These are phyloP conservation scores for Melanerpes formicivorus DNA, from an alignment of 2,113 vertebrate species.

Conservation along the genomic window DNA sequence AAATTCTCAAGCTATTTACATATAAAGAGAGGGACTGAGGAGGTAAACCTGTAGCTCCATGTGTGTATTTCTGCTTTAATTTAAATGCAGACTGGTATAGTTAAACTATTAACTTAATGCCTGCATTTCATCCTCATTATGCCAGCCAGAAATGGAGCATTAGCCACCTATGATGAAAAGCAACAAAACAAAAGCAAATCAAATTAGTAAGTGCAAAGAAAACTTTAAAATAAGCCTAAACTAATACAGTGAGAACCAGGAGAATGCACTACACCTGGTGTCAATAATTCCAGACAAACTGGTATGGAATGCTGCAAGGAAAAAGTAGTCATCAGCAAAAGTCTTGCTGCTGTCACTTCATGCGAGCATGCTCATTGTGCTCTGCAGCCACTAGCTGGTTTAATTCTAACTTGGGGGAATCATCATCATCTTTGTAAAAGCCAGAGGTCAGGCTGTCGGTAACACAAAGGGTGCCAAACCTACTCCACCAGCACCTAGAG, in stretches of 20 bases:
- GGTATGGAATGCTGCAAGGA: not conserved
- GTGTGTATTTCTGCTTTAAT: not conserved
- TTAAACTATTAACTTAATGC: constrained; percentile 1
- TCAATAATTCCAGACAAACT: not conserved
- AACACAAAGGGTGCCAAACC: not conserved
- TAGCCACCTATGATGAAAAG: not conserved
- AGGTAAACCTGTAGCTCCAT: not conserved
- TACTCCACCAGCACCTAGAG: not conserved
- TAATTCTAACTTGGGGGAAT: not conserved
- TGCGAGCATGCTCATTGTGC: not conserved
- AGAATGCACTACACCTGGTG: not conserved
- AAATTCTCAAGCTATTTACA: not conserved
- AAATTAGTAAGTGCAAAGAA: not conserved
- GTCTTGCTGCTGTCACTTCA: not conserved
- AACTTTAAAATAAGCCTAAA: not conserved
- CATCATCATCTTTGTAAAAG: not conserved
- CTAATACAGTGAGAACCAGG: not conserved
- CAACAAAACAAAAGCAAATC: not conserved
- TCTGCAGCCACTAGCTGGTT: not conserved
- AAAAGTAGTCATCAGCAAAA: not conserved
- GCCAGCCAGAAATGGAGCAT: not conserved
- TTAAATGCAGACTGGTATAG: not conserved
- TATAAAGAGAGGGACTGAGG: not conserved
- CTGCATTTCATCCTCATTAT: not conserved
- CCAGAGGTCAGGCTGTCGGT: not conserved